Evolutionary conservation across 2,888 invertebrate species (phyloP).

Genomic region (Torymus aiolomorphi): DNA sequence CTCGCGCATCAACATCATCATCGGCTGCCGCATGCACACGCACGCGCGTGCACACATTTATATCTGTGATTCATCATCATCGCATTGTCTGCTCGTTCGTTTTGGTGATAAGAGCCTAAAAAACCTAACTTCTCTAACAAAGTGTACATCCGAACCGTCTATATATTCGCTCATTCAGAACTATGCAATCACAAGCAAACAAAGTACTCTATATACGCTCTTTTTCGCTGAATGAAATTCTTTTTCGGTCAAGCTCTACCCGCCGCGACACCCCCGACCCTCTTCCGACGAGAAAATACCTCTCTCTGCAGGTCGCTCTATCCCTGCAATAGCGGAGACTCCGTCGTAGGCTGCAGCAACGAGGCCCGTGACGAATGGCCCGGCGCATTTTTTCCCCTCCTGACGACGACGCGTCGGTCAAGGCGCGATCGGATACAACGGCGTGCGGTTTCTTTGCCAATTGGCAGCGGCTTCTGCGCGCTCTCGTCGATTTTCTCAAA

Average conservation of each 20-base stretch:
- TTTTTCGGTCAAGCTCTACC: neutral
- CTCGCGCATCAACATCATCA: conserved; percentile 8
- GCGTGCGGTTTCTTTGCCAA: conserved; percentile 38
- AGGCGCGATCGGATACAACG: conserved; percentile 27
- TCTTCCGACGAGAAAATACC: too few relatives aligned
- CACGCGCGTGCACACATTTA: too few relatives aligned
- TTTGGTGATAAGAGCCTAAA: conserved; percentile 9
- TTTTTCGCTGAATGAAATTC: neutral
- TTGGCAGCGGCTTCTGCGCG: conserved; percentile 46
- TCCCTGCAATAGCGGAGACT: too few relatives aligned
- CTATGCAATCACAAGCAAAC: too few relatives aligned
- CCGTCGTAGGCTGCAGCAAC: conserved; percentile 4
- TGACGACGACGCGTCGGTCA: conserved; percentile 43
- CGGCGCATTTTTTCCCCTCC: conserved; percentile 44
- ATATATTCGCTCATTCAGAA: too few relatives aligned
- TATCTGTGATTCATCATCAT: conserved; percentile 1
- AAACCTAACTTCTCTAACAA: too few relatives aligned
- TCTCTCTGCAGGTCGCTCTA: too few relatives aligned
- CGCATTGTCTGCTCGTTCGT: conserved; percentile 1
- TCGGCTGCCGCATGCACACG: neutral
- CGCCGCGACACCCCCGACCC: too few relatives aligned
- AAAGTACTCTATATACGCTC: too few relatives aligned
- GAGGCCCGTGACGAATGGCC: conserved; percentile 15
- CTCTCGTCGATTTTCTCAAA: conserved; percentile 35
- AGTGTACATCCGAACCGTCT: too few relatives aligned